Evolutionary conservation across 2,888 invertebrate genomes (phyloP), one percentile per base, ranked within the genome.

Genomic region (Smittia sp.): DNA sequence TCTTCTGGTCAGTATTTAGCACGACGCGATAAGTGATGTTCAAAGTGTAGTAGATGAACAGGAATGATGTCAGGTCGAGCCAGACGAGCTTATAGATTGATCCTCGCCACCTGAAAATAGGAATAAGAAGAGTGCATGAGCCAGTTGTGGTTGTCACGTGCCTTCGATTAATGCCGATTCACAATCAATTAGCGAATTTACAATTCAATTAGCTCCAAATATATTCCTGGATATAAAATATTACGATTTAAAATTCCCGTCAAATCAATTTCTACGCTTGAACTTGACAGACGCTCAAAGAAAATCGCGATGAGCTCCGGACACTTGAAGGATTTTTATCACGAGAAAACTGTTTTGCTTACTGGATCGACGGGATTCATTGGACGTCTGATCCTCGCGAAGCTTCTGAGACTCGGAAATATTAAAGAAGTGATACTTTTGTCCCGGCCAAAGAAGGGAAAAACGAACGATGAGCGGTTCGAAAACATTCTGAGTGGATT

Each of bases 71-170:
- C 73, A 96, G 85, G 81, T 96, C 96, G 77, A 93, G 85, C 94
- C 95, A 96, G 75, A 96, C 91, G 77, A 96, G 84, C 83, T 96
- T 96, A 87, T 96, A 96, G 78, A 96, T 92, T 80, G 96, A 96
- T 58, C 96, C 96, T 77, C 89, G 88, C 96, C 96, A 96, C 86
- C 95, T 95, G 85, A 76, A 88, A 88, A 70, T 62, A 25, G 15
- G 69, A 73, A 62, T 39, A 27, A 69, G 20, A 74, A 65, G 58
- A 68, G 66, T 69, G 18, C 18, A n/a, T n/a, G n/a, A n/a, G n/a
- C 22, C 25, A 18, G 27, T 39, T 38, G 9, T 73, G n/a, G n/a
- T n/a, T n/a, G n/a, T n/a, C n/a, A n/a, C n/a, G n/a, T n/a, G n/a
- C n/a, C n/a, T n/a, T n/a, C n/a, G n/a, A n/a, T n/a, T n/a, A n/a